phyloP scores from a whole-genome alignment of 2,888 invertebrate genomes.

The Amphipoea oculea region DNA sequence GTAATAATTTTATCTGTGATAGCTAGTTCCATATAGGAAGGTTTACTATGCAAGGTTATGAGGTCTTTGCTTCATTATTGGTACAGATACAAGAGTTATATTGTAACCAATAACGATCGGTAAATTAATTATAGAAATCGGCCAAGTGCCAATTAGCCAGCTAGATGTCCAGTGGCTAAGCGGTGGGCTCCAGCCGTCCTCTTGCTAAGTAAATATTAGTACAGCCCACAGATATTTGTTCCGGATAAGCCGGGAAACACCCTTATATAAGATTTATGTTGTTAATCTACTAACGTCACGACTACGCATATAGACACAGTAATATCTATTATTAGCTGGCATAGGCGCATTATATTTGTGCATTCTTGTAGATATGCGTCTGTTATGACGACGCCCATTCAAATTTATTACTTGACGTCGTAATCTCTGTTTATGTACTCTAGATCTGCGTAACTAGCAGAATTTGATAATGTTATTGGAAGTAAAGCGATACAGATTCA shows the following conservation, averaged over 20 bases:
- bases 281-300: constrained; percentile 14
- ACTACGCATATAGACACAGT: not conserved
- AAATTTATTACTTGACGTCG: constrained; percentile 26
- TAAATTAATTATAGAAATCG: not conserved
- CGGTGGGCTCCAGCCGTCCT: not conserved
- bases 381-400: constrained; percentile 14
- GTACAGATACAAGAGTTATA: not conserved
- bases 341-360: not conserved
- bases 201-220: constrained; percentile 5
- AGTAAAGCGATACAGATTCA: constrained; percentile 2
- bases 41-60: not conserved
- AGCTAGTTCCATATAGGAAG: not conserved
- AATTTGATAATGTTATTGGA: constrained; percentile 21
- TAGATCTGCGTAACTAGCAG: not conserved
- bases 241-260: not conserved
- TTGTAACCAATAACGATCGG: not conserved
- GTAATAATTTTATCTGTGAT: too few species aligned
- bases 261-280: constrained; percentile 10
- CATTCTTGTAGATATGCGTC: constrained; percentile 9
- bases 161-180: not conserved
- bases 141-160: not conserved
- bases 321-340: not conserved
- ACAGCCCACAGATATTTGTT: constrained; percentile 6
- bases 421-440: constrained; percentile 8
- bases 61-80: not conserved